Evolutionary conservation across 1,140 invertebrate genomes (phyloP).

Genomic region (Micrasema minimum): DNA sequence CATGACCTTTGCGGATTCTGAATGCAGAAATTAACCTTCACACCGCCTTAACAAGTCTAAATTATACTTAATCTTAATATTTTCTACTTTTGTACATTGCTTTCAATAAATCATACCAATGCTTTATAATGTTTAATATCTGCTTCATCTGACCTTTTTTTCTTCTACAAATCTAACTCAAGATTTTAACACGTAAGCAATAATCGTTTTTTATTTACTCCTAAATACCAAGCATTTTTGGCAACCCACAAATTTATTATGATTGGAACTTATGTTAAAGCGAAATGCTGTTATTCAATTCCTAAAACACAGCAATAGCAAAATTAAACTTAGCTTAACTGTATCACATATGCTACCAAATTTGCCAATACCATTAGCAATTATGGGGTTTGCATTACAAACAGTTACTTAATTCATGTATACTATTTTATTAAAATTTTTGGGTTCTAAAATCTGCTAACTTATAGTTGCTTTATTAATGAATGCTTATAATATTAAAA

Average conservation of each 20-base stretch:
- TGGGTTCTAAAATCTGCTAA: not conserved
- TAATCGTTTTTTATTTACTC: constrained; percentile 41
- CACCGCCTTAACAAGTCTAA: constrained; percentile 16
- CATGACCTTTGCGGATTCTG: constrained; percentile 76
- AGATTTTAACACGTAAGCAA: constrained; percentile 51
- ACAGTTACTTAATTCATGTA: too few species aligned
- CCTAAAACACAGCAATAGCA: too few species aligned
- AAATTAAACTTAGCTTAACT: too few species aligned
- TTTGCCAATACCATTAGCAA: too few species aligned
- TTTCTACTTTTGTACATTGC: constrained; percentile 44
- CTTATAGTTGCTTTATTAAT: constrained; percentile 20
- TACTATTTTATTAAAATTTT: too few species aligned
- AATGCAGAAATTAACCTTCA: constrained; percentile 31
- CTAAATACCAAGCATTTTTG: too few species aligned
- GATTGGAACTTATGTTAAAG: too few species aligned
- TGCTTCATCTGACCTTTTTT: constrained; percentile 8
- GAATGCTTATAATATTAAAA: constrained; percentile 5
- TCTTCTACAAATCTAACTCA: constrained; percentile 37
- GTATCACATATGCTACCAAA: too few species aligned
- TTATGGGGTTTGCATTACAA: too few species aligned
- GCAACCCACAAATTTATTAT: not conserved
- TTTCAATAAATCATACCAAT: constrained; percentile 44
- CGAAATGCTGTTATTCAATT: too few species aligned
- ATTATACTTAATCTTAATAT: constrained; percentile 15
- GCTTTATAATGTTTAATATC: constrained; percentile 43